phyloP scores from a whole-genome alignment of 2,113 vertebrate genomes.

The Aleadryas rufinucha region DNA sequence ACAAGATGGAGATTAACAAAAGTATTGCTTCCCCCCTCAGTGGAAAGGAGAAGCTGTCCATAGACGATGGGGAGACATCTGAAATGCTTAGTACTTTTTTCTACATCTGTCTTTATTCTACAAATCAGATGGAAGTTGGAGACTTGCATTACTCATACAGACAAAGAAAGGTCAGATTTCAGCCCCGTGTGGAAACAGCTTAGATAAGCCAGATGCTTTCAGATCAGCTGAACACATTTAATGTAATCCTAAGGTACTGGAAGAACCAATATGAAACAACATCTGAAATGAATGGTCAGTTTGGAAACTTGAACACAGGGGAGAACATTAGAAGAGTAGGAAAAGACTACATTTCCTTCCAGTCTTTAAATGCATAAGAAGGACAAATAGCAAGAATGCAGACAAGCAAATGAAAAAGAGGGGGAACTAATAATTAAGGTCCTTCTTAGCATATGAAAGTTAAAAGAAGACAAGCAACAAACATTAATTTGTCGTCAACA shows the following conservation, averaged over 20 bases:
- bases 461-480: background rate
- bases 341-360: background rate
- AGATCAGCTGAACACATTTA: background rate
- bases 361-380: background rate
- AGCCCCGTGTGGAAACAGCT: background rate
- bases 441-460: background rate
- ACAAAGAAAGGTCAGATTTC: slow-evolving; percentile 11
- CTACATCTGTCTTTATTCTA: background rate
- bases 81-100: background rate
- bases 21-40: background rate
- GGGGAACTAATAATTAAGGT: background rate
- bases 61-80: background rate
- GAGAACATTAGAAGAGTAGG: background rate
- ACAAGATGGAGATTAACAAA: background rate
- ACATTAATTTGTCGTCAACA: background rate
- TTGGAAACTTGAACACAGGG: background rate
- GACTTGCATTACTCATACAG: background rate
- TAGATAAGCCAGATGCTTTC: background rate
- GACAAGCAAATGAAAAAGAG: background rate
- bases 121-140: background rate
- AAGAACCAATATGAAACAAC: background rate
- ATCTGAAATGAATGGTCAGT: background rate
- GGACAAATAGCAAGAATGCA: background rate
- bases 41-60: background rate
- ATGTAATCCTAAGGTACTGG: background rate